Evolutionary conservation across 2,113 vertebrate species (phyloP).

Genomic region (Oncorhynchus mykiss): DNA sequence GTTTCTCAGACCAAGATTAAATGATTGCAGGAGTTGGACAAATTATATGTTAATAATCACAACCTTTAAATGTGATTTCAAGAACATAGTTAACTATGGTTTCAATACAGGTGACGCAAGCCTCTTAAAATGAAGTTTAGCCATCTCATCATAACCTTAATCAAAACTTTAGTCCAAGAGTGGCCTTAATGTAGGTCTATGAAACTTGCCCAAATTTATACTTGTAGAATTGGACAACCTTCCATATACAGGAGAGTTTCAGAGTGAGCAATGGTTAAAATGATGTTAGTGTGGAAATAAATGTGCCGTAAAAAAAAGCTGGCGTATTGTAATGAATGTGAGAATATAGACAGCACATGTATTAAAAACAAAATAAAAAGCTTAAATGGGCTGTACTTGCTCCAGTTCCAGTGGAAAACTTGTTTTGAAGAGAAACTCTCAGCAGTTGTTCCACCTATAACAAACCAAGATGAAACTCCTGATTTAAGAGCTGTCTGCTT

Average conservation of each 20-base stretch:
- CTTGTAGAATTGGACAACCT: background rate
- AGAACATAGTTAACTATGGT: too few species aligned
- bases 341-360: background rate
- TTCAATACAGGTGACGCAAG: background rate
- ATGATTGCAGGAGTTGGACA: background rate
- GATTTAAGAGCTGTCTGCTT: background rate
- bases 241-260: background rate
- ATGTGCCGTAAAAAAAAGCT: background rate
- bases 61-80: too few species aligned
- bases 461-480: background rate
- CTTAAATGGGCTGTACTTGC: slow-evolving; percentile 1
- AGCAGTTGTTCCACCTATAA: background rate
- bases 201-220: background rate
- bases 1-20: background rate
- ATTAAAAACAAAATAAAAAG: background rate
- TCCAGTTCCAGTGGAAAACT: background rate
- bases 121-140: background rate
- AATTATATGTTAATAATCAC: background rate
- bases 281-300: background rate
- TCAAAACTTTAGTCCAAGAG: background rate
- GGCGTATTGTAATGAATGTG: background rate
- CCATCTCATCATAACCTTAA: background rate
- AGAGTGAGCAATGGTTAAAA: background rate
- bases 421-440: background rate
- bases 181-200: background rate